Evolutionary conservation across 2,888 invertebrate species (phyloP).

Genomic region (Holacanthella duospinosa): DNA sequence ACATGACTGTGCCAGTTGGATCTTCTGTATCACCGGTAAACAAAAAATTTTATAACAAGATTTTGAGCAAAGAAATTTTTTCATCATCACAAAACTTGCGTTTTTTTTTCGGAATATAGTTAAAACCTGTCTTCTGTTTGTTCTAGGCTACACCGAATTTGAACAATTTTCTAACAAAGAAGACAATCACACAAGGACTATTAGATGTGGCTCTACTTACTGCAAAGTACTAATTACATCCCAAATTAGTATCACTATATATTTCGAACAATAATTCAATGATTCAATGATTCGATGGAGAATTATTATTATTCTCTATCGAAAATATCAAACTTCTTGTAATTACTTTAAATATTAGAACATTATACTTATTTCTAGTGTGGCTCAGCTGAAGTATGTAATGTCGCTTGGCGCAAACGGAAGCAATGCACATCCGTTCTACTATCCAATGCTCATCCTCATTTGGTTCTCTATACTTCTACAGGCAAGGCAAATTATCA

Average conservation of each 20-base stretch:
- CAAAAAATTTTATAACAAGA: neutral
- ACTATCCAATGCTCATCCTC: constrained; percentile 64
- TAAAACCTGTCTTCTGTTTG: too few relatives aligned
- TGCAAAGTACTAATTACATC: too few relatives aligned
- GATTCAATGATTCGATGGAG: too few relatives aligned
- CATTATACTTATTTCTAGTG: too few relatives aligned
- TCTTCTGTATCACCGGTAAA: neutral
- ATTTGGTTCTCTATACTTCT: constrained; percentile 71
- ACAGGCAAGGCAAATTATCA: constrained; percentile 56
- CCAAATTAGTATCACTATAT: too few relatives aligned
- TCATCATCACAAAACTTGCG: too few relatives aligned
- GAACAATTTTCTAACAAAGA: constrained; percentile 82
- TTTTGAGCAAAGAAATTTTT: neutral
- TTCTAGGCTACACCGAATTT: constrained; percentile 50
- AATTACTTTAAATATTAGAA: too few relatives aligned
- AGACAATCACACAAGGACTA: constrained; percentile 84
- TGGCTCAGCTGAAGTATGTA: constrained; percentile 76
- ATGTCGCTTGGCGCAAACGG: constrained; percentile 55
- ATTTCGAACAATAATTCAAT: too few relatives aligned
- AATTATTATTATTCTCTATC: too few relatives aligned
- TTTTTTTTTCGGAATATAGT: too few relatives aligned
- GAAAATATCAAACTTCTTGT: too few relatives aligned
- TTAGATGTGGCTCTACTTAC: constrained; percentile 76
- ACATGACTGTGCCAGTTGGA: neutral
- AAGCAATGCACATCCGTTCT: constrained; percentile 64